Base-by-base conservation (phyloP, 2,797 vertebrate species). In the Naso thynnoides region DNA sequence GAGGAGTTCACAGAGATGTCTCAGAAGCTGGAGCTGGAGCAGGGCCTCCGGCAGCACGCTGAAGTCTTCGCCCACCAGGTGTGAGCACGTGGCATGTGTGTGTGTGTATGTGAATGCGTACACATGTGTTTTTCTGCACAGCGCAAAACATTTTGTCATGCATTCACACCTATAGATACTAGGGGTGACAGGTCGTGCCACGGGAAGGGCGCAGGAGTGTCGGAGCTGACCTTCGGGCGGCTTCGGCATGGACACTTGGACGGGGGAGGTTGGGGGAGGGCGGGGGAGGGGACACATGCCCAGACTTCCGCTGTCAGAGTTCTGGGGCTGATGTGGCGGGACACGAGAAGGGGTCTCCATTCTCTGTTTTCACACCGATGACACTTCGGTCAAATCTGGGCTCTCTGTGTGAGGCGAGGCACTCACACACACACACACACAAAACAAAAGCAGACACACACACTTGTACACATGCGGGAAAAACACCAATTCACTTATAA, bases 21-120 rank as follows among this genome's bases (percentile, higher is more conserved):
- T 86, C 89, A 95, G 90, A 91, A 92, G 73, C 91, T 96, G 79
- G 91, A 95, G 78, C 63, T 95, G 85, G 95, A 96, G 84, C 94
- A 95, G 78, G 94, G 88, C 59, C 93, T 96, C 63, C 84, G 96
- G 47, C 91, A 94, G 59, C 91, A 94, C 0, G 95, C 93, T 0
- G 95, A 96, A 88, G 78, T 81, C 84, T 94, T 95, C 23, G 95
- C 95, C 54, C 93, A 91, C 27, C 92, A 96, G 95, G 96, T 96
- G 91, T 50, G 75, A 79, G 53, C 44, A 6, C 21, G 36, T 64
- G 21, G 13, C 44, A 26, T 59, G 29, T 61, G 44, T 55, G 29
- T 79, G 53, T 36, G 39, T 39, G 33, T 42, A 48, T 79, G 66
- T 76, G 47, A 11, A 19, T n/a, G 41, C 26, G 24, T 75, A 10